Base-by-base conservation (phyloP, 1,140 invertebrate genomes). In the Palaemon carinicauda region DNA sequence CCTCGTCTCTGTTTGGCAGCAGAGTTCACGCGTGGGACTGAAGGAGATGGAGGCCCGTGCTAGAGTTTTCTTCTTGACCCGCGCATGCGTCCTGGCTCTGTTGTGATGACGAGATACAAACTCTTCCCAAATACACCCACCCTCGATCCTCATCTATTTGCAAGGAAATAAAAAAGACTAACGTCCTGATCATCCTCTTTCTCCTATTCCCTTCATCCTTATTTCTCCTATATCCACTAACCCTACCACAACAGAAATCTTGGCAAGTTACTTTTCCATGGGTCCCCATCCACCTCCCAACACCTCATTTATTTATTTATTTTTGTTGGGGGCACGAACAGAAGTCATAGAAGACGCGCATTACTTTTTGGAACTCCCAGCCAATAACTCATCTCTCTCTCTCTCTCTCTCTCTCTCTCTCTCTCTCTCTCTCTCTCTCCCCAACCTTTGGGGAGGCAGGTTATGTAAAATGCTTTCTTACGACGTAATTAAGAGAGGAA, bases 171-270 rank as follows among this genome's bases (percentile, higher is more conserved):
- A 41, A n/a, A n/a, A n/a, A n/a, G n/a, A n/a, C n/a, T n/a, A n/a
- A n/a, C n/a, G n/a, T n/a, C 41, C 41, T 12, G 7, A 9, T 41
- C 41, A 12, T 41, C 41, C 41, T 41, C 41, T 12, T 1, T 41
- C 41, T 41, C 41, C 41, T 41, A 4, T 12, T 41, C 12, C 41
- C 41, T 41, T 12, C 3, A 3, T 12, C 41, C 41, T 41, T 4
- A 41, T 12, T 50, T n/a, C 33, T n/a, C 73, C 15, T 10, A 2
- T 27, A 29, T 31, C 53, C 75, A 3, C 17, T 29, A 17, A 50
- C 19, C 75, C 75, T 29, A 54, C 75, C 75, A 78, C n/a, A 78
- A 78, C 75, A 78, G 56, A 60, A 60, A 80, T 80, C 77, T 80
- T 80, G 77, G 77, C 77, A 80, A 14, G 7, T 12, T 33, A n/a